Conservation (phyloP, 2,888 invertebrate species). For the Melieria crassipennis region DNA sequence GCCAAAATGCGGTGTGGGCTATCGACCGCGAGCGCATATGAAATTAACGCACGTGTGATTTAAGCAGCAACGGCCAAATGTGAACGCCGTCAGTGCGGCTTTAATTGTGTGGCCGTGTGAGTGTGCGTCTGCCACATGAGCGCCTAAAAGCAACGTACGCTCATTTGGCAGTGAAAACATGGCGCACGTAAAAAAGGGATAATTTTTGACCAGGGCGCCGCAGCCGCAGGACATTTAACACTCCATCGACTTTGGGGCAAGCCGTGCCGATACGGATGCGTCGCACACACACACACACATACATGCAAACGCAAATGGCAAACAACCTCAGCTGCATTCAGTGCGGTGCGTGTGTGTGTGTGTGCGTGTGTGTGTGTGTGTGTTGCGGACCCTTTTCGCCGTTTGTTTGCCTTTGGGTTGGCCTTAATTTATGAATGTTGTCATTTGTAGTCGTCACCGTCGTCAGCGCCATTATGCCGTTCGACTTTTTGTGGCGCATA, state of each 20-base stretch:
- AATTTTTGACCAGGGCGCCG: slow-evolving; percentile 1
- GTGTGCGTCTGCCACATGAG: slow-evolving; percentile 1
- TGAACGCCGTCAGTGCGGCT: background rate
- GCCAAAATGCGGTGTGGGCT: too few species aligned
- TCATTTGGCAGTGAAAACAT: background rate
- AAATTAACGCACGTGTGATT: too few species aligned
- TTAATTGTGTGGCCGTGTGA: slow-evolving; percentile 1
- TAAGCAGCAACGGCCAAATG: too few species aligned
- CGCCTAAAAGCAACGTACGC: background rate
- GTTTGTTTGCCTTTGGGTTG: background rate
- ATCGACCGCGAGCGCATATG: too few species aligned
- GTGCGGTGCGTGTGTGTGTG: too few species aligned
- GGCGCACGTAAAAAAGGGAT: background rate
- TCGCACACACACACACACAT: background rate
- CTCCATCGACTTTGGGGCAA: slow-evolving; percentile 36
- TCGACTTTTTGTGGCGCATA: slow-evolving; percentile 1
- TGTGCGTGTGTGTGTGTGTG: background rate
- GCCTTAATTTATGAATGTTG: slow-evolving; percentile 33
- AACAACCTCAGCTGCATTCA: background rate
- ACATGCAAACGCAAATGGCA: background rate
- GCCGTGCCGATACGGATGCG: background rate
- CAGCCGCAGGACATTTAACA: slow-evolving; percentile 42
- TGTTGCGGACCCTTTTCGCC: background rate
- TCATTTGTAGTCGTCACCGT: slow-evolving; percentile 15
- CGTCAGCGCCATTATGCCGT: slow-evolving; percentile 15